phyloP scores from a whole-genome alignment of 2,113 vertebrate species.

The Rhinichthys klamathensis region DNA sequence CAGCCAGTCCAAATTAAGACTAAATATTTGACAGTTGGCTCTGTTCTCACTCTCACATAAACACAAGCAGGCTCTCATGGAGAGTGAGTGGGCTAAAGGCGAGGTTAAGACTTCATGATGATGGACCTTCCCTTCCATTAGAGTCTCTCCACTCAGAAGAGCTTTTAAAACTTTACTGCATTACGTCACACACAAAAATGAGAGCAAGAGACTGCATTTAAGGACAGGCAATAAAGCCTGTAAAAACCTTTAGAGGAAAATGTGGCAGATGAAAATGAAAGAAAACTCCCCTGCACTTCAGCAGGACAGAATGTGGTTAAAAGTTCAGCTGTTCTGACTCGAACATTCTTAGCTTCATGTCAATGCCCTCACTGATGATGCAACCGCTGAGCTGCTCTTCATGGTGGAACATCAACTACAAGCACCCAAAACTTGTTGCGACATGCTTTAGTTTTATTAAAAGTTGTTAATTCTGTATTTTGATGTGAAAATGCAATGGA shows the following conservation, averaged over 20 bases:
- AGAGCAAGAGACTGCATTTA: constrained; percentile 10
- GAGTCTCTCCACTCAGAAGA: constrained; percentile 50
- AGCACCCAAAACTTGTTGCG: neutral
- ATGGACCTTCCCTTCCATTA: constrained; percentile 48
- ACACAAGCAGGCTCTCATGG: constrained; percentile 2
- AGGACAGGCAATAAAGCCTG: neutral
- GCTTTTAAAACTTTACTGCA: constrained; percentile 63
- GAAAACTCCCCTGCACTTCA: neutral
- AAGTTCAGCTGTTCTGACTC: neutral
- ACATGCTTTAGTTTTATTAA: neutral
- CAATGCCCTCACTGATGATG: neutral
- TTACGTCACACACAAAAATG: constrained; percentile 58
- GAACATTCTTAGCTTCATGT: neutral
- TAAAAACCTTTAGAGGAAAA: neutral
- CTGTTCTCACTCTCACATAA: constrained; percentile 15
- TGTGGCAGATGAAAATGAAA: neutral
- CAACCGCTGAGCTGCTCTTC: neutral
- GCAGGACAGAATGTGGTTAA: neutral
- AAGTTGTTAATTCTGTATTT: neutral
- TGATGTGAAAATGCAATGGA: neutral
- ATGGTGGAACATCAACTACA: neutral
- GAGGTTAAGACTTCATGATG: constrained; percentile 22
- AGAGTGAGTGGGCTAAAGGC: constrained; percentile 14
- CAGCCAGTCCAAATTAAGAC: neutral
- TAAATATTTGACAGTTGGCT: constrained; percentile 16